phyloP scores from a whole-genome alignment of 2,888 invertebrate species.

The Dynastes grantii region DNA sequence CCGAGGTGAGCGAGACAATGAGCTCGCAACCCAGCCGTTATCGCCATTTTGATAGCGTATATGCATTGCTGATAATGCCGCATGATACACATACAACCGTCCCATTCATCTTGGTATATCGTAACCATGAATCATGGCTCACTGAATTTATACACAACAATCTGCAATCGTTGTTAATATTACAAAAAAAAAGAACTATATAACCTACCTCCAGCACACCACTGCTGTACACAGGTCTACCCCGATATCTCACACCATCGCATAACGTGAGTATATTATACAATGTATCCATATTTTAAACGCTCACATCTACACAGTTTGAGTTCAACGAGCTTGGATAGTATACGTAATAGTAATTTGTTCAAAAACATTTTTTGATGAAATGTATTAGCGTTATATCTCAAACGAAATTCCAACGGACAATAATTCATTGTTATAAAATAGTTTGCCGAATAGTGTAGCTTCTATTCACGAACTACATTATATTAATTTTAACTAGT shows the following conservation, averaged over 20 bases:
- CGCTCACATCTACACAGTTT: neutral
- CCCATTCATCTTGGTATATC: constrained; percentile 57
- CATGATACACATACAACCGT: constrained; percentile 53
- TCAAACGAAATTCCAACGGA: too few species aligned
- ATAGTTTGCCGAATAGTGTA: too few species aligned
- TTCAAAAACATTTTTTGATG: too few species aligned
- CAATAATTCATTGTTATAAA: too few species aligned
- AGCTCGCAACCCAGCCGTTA: constrained; percentile 46
- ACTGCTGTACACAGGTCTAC: neutral
- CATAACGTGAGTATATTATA: neutral
- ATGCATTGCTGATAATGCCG: constrained; percentile 57
- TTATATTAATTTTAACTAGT: too few species aligned
- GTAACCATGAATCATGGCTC: constrained; percentile 55
- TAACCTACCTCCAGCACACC: constrained; percentile 21
- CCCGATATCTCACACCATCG: neutral
- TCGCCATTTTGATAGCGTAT: constrained; percentile 55
- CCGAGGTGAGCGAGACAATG: constrained; percentile 31
- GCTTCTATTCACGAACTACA: too few species aligned
- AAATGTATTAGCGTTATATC: too few species aligned
- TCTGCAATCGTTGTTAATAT: constrained; percentile 49
- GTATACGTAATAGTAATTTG: neutral
- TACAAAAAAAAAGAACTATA: constrained; percentile 21
- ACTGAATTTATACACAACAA: constrained; percentile 53
- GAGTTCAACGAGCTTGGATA: neutral
- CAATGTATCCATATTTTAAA: constrained; percentile 20